Base-by-base conservation (phyloP, 1,140 invertebrate species). In the Diorhabda elongata region DNA sequence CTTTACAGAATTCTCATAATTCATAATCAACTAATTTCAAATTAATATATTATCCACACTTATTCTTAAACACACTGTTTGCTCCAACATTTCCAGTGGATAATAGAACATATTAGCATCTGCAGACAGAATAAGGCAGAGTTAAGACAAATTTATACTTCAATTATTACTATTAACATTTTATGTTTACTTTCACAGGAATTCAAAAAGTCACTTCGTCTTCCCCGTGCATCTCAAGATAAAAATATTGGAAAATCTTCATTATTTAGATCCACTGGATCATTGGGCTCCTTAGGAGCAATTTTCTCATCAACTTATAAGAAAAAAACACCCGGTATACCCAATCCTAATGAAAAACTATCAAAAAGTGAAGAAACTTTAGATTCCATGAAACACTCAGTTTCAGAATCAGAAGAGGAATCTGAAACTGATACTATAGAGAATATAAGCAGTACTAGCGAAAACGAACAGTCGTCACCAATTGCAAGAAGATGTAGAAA, bases 201-300 rank as follows among this genome's bases (percentile, higher is more conserved):
- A 75, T 89, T 88, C 78, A 85, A 86, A 73, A 83, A 85, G 72
- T 82, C 84, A 42, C 74, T 89, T 62, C 79, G 80, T 11, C 82
- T 84, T 4, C 82, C 86, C 0, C 85, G 87, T 68, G 83, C 84
- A 47, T 78, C 82, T 11, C 72, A 59, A n/a, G 60, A 74, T 73
- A 82, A 44, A 83, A 81, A 69, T 69, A 74, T 47, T 76, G 83
- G 65, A 65, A 85, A 69, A 74, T 82, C 74, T 70, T 84, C 83
- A 78, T 79, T 84, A 42, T 83, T 84, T 72, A 79, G 81, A 61
- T 80, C 82, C 61, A 77, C 81, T 9, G 79, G 83, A 63, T 88
- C 87, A 2, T 75, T 88, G 52, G 84, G 83, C 0, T 87, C 86
- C 4, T 76, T 89, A 4, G 76, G 81, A 8, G 78, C 68, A 61